These are phyloP conservation scores for Vireo griseus DNA, from an alignment of 2,797 vertebrate species.

Conservation along the genomic window DNA sequence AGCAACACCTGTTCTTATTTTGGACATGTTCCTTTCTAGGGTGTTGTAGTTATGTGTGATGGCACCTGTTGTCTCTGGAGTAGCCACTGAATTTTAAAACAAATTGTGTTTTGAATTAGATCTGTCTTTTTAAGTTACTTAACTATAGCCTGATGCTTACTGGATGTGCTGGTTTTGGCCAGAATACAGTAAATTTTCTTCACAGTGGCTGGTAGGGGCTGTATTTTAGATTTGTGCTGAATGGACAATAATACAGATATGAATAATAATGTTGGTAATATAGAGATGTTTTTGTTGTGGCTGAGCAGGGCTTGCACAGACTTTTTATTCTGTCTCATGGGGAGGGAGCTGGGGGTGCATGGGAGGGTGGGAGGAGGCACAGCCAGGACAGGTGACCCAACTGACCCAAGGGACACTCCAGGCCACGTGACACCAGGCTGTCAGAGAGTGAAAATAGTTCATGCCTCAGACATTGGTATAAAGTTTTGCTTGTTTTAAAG, in stretches of 20 bases:
- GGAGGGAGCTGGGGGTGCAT: fast-evolving
- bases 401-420: not conserved
- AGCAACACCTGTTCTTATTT: not conserved
- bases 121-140: not conserved
- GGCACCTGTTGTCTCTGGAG: not conserved
- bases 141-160: not conserved
- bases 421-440: too few species aligned
- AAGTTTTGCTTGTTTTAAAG: too few species aligned
- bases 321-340: not conserved
- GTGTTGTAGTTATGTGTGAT: not conserved
- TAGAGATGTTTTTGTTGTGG: not conserved
- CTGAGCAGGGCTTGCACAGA: not conserved
- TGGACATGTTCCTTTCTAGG: fast-evolving
- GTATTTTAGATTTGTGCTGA: not conserved
- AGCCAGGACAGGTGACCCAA: not conserved
- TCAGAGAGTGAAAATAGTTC: too few species aligned
- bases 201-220: not conserved
- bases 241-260: not conserved
- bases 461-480: too few species aligned
- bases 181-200: not conserved
- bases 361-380: not conserved
- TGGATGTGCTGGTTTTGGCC: not conserved
- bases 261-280: too few species aligned
- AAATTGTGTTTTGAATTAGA: not conserved
- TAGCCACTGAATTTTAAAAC: not conserved